Percentiles rank a stretch among this genome's conserved stretches.
These are phyloP conservation scores for Notarius lentiginosus DNA, from an alignment of 2,113 vertebrate species.

Conservation along the genomic window DNA sequence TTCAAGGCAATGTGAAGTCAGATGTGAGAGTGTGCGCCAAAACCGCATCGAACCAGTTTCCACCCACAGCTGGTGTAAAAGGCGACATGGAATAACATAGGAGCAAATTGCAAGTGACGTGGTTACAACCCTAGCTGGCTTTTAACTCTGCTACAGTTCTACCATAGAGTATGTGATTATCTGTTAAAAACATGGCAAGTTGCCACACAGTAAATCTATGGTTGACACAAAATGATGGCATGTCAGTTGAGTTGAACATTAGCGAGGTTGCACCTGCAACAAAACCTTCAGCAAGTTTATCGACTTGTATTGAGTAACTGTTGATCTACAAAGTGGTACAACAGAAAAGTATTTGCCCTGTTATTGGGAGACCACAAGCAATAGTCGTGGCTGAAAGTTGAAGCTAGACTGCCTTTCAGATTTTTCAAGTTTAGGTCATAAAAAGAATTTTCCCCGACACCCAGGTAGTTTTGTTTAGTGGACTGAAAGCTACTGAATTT, in stretches of 20 bases:
- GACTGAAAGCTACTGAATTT: too few relatives aligned
- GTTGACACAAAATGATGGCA: not conserved
- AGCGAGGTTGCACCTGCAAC: not conserved
- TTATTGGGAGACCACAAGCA: not conserved
- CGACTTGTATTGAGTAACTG: not conserved
- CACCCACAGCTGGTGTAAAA: not conserved
- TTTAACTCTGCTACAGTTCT: not conserved
- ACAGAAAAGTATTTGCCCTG: not conserved
- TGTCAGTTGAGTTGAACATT: not conserved
- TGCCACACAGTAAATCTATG: not conserved
- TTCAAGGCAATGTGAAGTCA: conserved; percentile 18
- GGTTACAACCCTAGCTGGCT: not conserved
- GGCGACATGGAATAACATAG: not conserved
- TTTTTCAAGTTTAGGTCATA: too few relatives aligned
- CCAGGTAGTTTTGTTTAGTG: too few relatives aligned
- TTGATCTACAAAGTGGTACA: not conserved
- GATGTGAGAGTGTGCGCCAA: not conserved
- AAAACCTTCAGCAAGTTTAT: not conserved
- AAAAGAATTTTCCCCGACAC: too few relatives aligned
- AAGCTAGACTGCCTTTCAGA: too few relatives aligned
- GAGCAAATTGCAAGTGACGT: not conserved
- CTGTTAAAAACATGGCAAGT: not conserved
- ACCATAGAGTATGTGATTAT: not conserved
- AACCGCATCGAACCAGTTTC: not conserved
- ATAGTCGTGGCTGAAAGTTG: not conserved